Conservation (phyloP, 2,797 vertebrate species). For the Premnoplex brunnescens region DNA sequence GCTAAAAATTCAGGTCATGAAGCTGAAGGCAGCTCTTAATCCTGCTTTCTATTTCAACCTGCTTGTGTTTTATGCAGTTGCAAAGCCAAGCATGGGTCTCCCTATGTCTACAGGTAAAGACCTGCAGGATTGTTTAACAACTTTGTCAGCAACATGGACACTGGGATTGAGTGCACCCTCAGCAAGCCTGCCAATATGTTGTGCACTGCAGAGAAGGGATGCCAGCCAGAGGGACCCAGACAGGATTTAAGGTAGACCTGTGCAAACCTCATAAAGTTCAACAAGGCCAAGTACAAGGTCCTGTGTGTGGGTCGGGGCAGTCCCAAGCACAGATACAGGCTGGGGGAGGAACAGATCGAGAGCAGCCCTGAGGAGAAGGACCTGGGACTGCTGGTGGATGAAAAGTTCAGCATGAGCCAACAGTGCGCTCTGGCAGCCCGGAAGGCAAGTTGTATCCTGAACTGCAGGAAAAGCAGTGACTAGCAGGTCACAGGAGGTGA, state of each 20-base stretch:
- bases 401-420: neutral
- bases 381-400: neutral
- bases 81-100: neutral
- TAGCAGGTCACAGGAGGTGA: neutral
- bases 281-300: neutral
- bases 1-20: neutral
- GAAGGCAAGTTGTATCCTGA: fast-evolving
- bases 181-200: neutral
- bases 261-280: neutral
- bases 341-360: neutral
- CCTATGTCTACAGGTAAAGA: neutral
- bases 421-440: neutral
- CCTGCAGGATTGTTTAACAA: neutral
- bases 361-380: neutral
- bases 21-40: neutral
- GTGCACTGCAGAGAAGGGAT: neutral
- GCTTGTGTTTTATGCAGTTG: neutral
- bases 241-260: neutral
- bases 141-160: neutral
- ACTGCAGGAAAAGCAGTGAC: neutral
- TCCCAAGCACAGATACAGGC: neutral
- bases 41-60: neutral
- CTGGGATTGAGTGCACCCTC: neutral
- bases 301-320: neutral
- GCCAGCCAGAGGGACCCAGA: neutral